These are phyloP conservation scores for Patella ulyssiponensis DNA, from an alignment of 2,888 invertebrate species.

Conservation along the genomic window DNA sequence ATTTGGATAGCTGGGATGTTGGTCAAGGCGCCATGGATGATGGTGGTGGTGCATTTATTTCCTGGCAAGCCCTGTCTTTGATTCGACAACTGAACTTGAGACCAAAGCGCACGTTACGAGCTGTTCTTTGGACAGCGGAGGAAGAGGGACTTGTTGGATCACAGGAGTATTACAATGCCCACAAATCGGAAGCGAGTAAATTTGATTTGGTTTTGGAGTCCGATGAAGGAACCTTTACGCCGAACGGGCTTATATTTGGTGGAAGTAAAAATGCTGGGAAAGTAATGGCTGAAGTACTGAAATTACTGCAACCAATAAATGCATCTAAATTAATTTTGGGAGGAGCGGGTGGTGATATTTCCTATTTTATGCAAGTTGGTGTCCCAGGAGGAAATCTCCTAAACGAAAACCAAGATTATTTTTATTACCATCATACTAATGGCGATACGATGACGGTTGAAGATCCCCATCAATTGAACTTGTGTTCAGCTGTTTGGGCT, in stretches of 20 bases:
- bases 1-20: conserved; percentile 90
- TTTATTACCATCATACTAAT: conserved; percentile 84
- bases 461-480: conserved; percentile 80
- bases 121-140: conserved; percentile 87
- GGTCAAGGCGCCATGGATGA: conserved; percentile 92
- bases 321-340: conserved; percentile 76
- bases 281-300: conserved; percentile 80
- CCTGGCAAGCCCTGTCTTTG: conserved; percentile 82
- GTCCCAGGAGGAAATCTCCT: conserved; percentile 82
- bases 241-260: conserved; percentile 80
- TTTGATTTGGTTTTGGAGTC: conserved; percentile 87
- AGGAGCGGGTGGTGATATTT: conserved; percentile 81
- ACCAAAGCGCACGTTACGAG: conserved; percentile 81
- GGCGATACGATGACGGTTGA: conserved; percentile 86
- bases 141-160: conserved; percentile 41
- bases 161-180: conserved; percentile 31
- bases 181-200: conserved; percentile 75
- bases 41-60: conserved; percentile 83
- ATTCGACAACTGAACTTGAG: conserved; percentile 78
- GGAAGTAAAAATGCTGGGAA: conserved; percentile 49
- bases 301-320: conserved; percentile 80
- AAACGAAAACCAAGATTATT: conserved; percentile 81
- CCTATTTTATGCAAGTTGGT: conserved; percentile 77
- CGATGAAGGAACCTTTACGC: conserved; percentile 85
- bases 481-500: conserved; percentile 84